A percentile compares a stretch with the other conserved stretches of the same genome.
Evolutionary conservation across 2,888 invertebrate species (phyloP).

Genomic region (Willowsia nigromaculata): DNA sequence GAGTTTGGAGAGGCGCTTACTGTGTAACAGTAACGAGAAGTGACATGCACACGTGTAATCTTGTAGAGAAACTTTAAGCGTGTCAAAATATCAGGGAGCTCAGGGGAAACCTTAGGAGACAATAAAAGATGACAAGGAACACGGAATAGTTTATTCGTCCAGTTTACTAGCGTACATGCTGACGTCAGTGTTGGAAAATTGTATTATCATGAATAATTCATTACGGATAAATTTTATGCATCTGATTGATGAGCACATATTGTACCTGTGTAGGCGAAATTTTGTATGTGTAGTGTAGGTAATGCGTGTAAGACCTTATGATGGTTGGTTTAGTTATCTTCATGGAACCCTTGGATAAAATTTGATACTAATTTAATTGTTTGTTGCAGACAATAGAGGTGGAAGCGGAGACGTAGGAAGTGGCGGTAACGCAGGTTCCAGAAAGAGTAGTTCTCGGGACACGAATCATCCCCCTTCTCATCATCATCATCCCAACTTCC

Average conservation of each 20-base stretch:
- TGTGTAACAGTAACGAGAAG: not conserved
- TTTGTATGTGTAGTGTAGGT: not conserved
- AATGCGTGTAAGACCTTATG: not conserved
- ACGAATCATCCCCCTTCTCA: not conserved
- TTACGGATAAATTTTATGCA: too few relatives aligned
- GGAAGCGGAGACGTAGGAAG: slow-evolving; percentile 43
- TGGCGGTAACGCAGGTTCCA: not conserved
- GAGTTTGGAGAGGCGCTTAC: not conserved
- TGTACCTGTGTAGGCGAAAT: too few relatives aligned
- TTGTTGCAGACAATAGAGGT: slow-evolving; percentile 57
- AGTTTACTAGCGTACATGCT: not conserved
- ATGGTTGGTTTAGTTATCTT: not conserved
- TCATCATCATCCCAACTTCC: slow-evolving; percentile 52
- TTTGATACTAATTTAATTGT: not conserved
- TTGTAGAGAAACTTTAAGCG: not conserved
- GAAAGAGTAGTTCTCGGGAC: slow-evolving; percentile 53
- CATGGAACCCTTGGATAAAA: not conserved
- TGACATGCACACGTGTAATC: not conserved
- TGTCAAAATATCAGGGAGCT: too few relatives aligned
- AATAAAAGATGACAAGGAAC: not conserved
- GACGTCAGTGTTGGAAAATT: too few relatives aligned
- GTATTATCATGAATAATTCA: slow-evolving; percentile 27
- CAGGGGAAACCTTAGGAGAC: not conserved
- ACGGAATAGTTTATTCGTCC: not conserved
- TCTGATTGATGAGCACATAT: too few relatives aligned